Evolutionary conservation across 2,888 invertebrate species (phyloP).

Genomic region (Lepeophtheirus nordmannii): DNA sequence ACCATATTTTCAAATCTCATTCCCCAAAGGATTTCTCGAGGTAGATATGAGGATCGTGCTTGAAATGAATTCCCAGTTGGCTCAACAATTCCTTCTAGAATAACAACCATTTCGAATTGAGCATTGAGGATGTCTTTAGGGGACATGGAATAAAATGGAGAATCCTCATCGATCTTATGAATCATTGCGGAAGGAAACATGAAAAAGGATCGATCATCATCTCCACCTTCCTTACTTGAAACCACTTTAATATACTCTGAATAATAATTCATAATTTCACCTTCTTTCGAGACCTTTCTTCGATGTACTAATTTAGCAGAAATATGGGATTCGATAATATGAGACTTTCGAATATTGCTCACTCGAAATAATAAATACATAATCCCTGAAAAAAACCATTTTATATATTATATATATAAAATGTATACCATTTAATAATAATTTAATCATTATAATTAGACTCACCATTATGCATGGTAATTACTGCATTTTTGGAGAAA

Average conservation of each 20-base stretch:
- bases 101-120: constrained; percentile 90
- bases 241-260: constrained; percentile 66
- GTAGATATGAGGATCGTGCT: constrained; percentile 61
- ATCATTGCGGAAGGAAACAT: constrained; percentile 96
- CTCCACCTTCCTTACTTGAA: constrained; percentile 49
- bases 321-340: constrained; percentile 93
- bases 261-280: constrained; percentile 80
- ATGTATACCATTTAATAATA: too few species aligned
- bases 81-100: constrained; percentile 52
- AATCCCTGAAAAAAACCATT: not conserved
- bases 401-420: not conserved
- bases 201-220: constrained; percentile 83
- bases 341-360: constrained; percentile 89
- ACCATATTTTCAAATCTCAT: not conserved
- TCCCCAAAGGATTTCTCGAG: constrained; percentile 75
- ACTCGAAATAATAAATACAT: constrained; percentile 86
- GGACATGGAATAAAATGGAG: constrained; percentile 77
- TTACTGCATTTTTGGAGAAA: constrained; percentile 79
- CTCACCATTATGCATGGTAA: constrained; percentile 77
- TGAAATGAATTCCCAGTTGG: constrained; percentile 38
- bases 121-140: constrained; percentile 68
- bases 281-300: constrained; percentile 71
- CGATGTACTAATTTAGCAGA: constrained; percentile 74
- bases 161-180: constrained; percentile 78
- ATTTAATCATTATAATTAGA: too few species aligned